These are phyloP conservation scores for Carlito syrichta DNA, from an alignment of 2,113 vertebrate species.

Conservation along the genomic window DNA sequence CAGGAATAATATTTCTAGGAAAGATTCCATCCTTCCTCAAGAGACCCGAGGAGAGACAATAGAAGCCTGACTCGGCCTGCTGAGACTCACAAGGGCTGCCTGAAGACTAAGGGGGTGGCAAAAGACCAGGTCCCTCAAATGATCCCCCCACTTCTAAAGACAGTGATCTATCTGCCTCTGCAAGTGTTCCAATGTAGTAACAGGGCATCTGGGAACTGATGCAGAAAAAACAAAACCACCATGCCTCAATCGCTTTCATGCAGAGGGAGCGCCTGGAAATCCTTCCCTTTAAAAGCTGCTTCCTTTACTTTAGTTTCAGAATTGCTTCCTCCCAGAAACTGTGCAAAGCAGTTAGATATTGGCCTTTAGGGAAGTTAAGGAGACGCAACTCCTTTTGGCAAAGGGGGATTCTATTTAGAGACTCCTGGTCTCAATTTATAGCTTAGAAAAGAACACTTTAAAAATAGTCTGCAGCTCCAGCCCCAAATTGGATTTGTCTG, in stretches of 20 bases:
- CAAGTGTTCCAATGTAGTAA: neutral
- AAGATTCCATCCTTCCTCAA: neutral
- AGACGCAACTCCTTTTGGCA: neutral
- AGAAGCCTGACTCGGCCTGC: neutral
- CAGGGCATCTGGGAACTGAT: neutral
- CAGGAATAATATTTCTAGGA: neutral
- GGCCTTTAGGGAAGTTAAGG: neutral
- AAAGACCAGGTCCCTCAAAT: neutral
- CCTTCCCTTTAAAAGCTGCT: neutral
- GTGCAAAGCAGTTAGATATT: too few species aligned
- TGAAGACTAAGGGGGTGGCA: neutral
- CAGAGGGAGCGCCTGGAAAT: neutral
- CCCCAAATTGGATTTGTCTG: rapidly evolving
- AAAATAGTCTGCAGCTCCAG: neutral
- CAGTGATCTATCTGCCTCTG: neutral
- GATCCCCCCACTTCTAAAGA: neutral
- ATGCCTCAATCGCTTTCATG: neutral
- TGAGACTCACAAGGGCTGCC: neutral
- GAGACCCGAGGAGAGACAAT: neutral
- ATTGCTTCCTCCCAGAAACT: neutral
- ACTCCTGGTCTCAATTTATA: neutral
- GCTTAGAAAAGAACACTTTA: neutral
- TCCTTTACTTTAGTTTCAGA: too few species aligned
- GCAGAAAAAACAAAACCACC: neutral
- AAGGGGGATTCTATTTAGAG: neutral